Evolutionary conservation across 1,140 invertebrate species (phyloP), one percentile per base, ranked within the genome.

Genomic region (Acyrthosiphon pisum): DNA sequence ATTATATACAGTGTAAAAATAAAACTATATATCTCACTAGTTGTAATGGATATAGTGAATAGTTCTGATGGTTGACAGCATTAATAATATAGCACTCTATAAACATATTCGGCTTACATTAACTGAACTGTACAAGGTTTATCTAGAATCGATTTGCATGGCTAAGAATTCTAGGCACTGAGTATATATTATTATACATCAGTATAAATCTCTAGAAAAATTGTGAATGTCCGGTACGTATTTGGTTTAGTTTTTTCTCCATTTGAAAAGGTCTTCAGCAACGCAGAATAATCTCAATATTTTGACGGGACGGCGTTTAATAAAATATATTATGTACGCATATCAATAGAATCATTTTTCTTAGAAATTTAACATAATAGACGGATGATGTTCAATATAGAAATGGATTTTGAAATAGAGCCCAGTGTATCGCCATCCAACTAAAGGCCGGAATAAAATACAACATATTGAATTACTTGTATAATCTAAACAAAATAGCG

Each of bases 21-120:
- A 76, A 76, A n/a, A 76, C 60, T n/a, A n/a, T 76, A 76, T n/a
- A 76, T n/a, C 11, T 76, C 4, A 76, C 20, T 41, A 83, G 35
- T 9, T 14, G 6, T 83, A 83, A 23, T 37, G 35, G 81, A 41
- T 37, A 81, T 83, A 41, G 37, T 23, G 81, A 83, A 83, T 37
- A 76, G 60, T 76, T 76, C 60, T 83, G 81, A 37, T 41, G 81
- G 81, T 83, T 83, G 37, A 23, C 81, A 37, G 81, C 81, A 41
- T 83, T 83, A 83, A 83, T 83, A 41, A 83, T 83, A 41, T 9
- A 35, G 81, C 81, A 83, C 35, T 83, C 81, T 41, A 83, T 83
- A 83, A 83, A 83, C 20, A 83, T 41, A 83, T 41, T 83, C 22
- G 81, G 37, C 35, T 83, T 83, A 83, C 81, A 83, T 41, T 83